Percentiles rank a stretch among this genome's conserved stretches.
Evolutionary conservation across 2,797 vertebrate genomes (phyloP).

Genomic region (Gorsachius magnificus): DNA sequence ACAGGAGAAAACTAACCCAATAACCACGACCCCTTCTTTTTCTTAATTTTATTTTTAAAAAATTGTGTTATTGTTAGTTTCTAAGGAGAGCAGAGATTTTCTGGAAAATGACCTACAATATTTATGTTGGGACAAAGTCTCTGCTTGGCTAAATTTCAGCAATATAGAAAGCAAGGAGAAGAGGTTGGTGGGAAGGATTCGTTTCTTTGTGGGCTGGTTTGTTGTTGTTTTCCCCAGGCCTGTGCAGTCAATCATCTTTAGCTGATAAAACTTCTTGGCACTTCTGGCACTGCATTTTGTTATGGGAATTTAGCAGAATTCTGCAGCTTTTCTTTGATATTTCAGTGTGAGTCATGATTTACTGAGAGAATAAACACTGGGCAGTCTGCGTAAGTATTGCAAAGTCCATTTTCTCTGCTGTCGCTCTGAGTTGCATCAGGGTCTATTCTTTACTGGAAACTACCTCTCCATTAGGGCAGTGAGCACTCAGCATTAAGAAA

Average conservation of each 20-base stretch:
- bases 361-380: neutral
- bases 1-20: neutral
- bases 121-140: neutral
- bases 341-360: neutral
- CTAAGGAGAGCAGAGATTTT: neutral
- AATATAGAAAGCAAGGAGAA: neutral
- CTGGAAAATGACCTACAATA: neutral
- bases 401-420: neutral
- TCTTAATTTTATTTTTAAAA: neutral
- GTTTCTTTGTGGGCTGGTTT: neutral
- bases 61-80: neutral
- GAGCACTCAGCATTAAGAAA: accelerated
- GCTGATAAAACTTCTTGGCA: neutral
- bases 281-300: neutral
- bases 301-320: neutral
- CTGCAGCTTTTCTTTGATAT: neutral
- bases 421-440: neutral
- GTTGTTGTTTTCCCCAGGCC: neutral
- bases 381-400: neutral
- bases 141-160: neutral
- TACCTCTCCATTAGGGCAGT: neutral
- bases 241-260: neutral
- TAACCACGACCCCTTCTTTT: neutral
- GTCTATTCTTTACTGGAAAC: neutral
- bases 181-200: neutral